These are phyloP conservation scores for Loris lydekkerianus DNA, from an alignment of 2,797 vertebrate species.

Conservation along the genomic window DNA sequence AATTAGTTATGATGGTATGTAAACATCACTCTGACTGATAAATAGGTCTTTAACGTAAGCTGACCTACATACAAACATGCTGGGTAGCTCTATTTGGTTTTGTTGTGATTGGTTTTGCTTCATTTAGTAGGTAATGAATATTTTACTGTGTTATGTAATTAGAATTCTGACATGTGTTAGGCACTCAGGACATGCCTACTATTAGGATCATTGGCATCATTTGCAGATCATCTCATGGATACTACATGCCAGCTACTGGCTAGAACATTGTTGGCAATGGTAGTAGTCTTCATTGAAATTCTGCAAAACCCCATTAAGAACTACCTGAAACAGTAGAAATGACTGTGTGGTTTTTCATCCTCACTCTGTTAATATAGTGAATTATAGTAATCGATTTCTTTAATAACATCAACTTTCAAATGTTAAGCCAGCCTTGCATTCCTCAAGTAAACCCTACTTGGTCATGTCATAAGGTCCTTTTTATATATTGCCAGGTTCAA, in stretches of 20 bases:
- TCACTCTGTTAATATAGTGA: conserved; percentile 22
- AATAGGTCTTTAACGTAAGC: background rate
- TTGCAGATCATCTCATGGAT: conserved; percentile 9
- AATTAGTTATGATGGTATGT: background rate
- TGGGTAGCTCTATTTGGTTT: conserved; percentile 19
- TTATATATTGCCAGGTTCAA: background rate
- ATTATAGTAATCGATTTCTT: background rate
- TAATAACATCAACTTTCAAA: conserved; percentile 26
- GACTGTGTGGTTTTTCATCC: conserved; percentile 36
- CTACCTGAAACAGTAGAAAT: background rate
- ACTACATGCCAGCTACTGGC: background rate
- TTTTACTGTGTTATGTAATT: conserved; percentile 8
- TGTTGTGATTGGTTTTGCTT: background rate
- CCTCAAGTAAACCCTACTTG: background rate
- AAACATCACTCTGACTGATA: background rate
- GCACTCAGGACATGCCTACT: background rate
- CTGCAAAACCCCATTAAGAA: conserved; percentile 18
- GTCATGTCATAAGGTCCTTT: background rate
- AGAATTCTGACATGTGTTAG: background rate
- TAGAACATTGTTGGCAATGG: background rate
- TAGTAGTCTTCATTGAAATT: conserved; percentile 10
- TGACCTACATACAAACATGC: background rate
- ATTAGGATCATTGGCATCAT: background rate
- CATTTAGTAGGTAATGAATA: background rate
- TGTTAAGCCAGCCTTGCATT: conserved; percentile 42